Evolutionary conservation across 1,140 invertebrate species (phyloP), one percentile per base, ranked within the genome.

Genomic region (Drosophila kurseongensis): DNA sequence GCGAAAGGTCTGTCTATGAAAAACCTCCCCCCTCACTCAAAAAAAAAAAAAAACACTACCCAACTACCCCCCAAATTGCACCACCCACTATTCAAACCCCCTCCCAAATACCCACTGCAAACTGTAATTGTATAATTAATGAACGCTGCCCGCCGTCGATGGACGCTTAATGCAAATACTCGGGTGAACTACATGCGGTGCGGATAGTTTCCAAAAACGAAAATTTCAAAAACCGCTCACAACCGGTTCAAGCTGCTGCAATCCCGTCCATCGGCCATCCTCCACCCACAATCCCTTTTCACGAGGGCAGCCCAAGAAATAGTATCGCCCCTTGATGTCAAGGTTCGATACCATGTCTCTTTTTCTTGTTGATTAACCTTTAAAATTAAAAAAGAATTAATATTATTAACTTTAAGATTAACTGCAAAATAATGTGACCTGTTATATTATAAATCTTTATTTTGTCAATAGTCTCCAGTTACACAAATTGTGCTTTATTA

Each of bases 91-190:
- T 32, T 16, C 14, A 8, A 9, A 18, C 16, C 27, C 5, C 16
- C 35, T 6, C 57, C 14, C 18, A 29, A 68, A 68, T 52, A 36
- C 45, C 65, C 65, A 75, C 55, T 75, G 74, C 68, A 66, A 82
- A 45, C 60, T 86, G 78, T 86, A 86, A 86, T 86, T 86, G 83
- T 86, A 78, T 86, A 88, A 86, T 86, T 86, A 86, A 86, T 88
- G 82, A 82, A 78, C 80, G 67, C 61, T 55, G 36, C 61, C 35
- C 48, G 10, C 59, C 12, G 32, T 23, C 48, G 47, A 59, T 32
- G 47, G 47, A 50, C 47, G 47, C 48, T 51, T 51, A 51, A 32
- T 51, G 80, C 66, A 81, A 81, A 76, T 67, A 78, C 73, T 51
- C 60, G 73, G 56, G 41, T 48, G 73, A 32, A 32, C 29, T 32